Conservation (phyloP, 1,140 invertebrate species). For the Drosophila navojoa region DNA sequence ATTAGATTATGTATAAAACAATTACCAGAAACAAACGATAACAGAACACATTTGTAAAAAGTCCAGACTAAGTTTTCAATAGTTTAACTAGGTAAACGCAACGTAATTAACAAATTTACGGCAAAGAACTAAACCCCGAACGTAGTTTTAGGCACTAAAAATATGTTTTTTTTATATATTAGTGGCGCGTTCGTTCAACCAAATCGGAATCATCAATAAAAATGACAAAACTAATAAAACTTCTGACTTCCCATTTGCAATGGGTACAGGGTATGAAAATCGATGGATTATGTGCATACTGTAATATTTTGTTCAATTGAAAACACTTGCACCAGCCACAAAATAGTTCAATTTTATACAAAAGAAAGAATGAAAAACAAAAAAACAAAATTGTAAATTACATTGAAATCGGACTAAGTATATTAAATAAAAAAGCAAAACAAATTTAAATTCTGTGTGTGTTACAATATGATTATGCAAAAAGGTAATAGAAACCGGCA, state of each 20-base stretch:
- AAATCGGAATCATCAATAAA: constrained; percentile 24
- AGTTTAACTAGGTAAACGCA: constrained; percentile 53
- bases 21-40: constrained; percentile 28
- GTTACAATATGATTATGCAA: constrained; percentile 45
- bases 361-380: constrained; percentile 1
- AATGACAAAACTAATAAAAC: too few relatives aligned
- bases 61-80: constrained; percentile 41
- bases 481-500: constrained; percentile 15
- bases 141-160: constrained; percentile 40
- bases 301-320: constrained; percentile 31
- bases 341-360: constrained; percentile 74
- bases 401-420: constrained; percentile 37
- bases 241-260: too few relatives aligned
- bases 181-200: constrained; percentile 38
- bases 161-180: constrained; percentile 51
- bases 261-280: not conserved
- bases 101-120: constrained; percentile 71
- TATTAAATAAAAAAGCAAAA: constrained; percentile 38
- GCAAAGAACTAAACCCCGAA: constrained; percentile 40
- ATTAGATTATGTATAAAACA: constrained; percentile 46
- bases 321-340: constrained; percentile 33
- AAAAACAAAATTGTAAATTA: constrained; percentile 53
- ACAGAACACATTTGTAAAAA: constrained; percentile 39
- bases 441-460: constrained; percentile 58
- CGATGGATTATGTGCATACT: constrained; percentile 10